These are phyloP conservation scores for Epizoanthus fatuus DNA, from an alignment of 92 coral and sea anemone genomes.

Conservation along the genomic window DNA sequence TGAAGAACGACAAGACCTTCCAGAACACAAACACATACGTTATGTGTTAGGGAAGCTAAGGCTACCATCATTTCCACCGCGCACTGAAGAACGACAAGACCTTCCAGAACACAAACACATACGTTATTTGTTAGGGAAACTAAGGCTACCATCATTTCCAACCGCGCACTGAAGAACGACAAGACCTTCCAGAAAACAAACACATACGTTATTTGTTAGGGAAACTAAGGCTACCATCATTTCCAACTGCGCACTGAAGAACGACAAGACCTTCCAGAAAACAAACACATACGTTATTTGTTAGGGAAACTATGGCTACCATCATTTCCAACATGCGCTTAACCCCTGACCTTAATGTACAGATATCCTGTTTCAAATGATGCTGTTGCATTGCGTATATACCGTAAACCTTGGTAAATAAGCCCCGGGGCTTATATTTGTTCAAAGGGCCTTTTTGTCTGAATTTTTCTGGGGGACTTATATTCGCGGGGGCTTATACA, in stretches of 20 bases:
- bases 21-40: neutral
- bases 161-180: constrained; percentile 96
- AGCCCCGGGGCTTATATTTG: too few species aligned
- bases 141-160: too few species aligned
- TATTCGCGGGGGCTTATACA: too few species aligned
- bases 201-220: neutral
- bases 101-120: constrained; percentile 41
- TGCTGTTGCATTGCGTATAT: too few species aligned
- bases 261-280: constrained; percentile 85
- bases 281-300: neutral
- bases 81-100: constrained; percentile 98
- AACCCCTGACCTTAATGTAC: too few species aligned
- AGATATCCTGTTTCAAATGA: too few species aligned
- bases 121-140: too few species aligned
- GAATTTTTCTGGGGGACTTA: too few species aligned
- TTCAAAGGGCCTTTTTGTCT: too few species aligned
- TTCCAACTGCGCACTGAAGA: constrained; percentile 96
- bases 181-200: constrained; percentile 70
- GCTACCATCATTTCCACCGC: constrained; percentile 16
- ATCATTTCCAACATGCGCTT: too few species aligned
- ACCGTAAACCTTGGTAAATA: too few species aligned
- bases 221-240: too few species aligned
- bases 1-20: constrained; percentile 96
- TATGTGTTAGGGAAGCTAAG: neutral
- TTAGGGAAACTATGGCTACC: constrained; percentile 5